These are phyloP conservation scores for Cylindroiulus punctatus DNA, from an alignment of 2,888 invertebrate genomes.

Conservation along the genomic window DNA sequence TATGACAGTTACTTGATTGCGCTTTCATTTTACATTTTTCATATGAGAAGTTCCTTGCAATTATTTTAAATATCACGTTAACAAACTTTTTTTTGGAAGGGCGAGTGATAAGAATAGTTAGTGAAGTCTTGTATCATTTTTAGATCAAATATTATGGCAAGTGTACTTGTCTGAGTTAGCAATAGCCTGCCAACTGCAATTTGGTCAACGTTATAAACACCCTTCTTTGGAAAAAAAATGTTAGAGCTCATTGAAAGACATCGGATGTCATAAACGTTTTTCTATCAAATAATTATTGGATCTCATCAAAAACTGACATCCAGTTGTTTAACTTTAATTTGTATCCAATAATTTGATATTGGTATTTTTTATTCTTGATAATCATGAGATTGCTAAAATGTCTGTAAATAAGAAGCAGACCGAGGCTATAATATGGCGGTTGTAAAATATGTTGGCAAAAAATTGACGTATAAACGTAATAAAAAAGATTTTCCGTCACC, in stretches of 20 bases:
- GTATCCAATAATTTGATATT: slow-evolving; percentile 1
- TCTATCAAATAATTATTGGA: neutral
- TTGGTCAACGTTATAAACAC: neutral
- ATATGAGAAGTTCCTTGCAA: no score
- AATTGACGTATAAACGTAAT: slow-evolving; percentile 4
- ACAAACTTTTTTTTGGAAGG: no score
- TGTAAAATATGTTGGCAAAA: slow-evolving; percentile 17
- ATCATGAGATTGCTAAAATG: slow-evolving; percentile 1
- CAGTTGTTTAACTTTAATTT: neutral
- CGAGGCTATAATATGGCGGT: slow-evolving; percentile 7
- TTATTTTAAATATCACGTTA: no score
- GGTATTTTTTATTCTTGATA: neutral
- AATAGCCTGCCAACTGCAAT: neutral
- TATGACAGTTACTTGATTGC: no score
- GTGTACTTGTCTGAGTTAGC: neutral
- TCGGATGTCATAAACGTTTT: neutral
- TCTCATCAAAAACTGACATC: neutral
- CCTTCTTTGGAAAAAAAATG: neutral
- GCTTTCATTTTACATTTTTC: no score
- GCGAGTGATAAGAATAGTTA: no score
- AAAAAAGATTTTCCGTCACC: neutral
- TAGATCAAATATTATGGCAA: no score
- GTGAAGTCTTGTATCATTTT: no score
- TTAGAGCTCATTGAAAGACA: neutral
- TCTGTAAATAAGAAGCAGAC: neutral